Percentiles rank a stretch among this genome's conserved stretches.
These are phyloP conservation scores for Dasyprocta punctata DNA, from an alignment of 2,113 vertebrate genomes.

Conservation along the genomic window DNA sequence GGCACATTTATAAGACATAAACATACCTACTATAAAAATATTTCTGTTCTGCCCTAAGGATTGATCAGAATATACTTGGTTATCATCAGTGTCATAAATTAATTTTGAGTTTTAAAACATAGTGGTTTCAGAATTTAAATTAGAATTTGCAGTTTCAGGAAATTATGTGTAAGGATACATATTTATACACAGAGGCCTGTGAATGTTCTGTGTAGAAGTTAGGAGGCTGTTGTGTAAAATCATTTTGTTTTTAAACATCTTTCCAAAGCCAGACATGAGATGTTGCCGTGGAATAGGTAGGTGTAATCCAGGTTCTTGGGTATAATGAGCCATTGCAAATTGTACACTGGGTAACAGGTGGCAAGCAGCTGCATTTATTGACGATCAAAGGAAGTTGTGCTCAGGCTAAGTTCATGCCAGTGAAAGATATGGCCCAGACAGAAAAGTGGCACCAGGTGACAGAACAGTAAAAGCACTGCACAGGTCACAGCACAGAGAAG, in stretches of 20 bases:
- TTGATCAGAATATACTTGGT: neutral
- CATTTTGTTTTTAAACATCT: neutral
- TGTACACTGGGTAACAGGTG: neutral
- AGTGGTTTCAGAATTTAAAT: neutral
- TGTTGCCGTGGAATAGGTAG: neutral
- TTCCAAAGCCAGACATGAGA: neutral
- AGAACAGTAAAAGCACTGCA: neutral
- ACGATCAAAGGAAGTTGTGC: neutral
- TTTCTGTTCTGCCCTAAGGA: neutral
- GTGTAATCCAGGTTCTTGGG: neutral
- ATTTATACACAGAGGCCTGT: neutral
- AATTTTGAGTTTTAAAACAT: conserved; percentile 55
- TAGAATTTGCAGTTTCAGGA: conserved; percentile 52
- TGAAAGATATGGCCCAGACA: neutral
- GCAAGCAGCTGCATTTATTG: neutral
- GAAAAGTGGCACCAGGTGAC: neutral
- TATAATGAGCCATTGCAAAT: neutral
- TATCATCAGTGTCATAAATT: neutral
- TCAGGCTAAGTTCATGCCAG: neutral
- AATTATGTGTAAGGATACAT: neutral
- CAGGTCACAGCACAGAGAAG: neutral
- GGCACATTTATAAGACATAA: neutral
- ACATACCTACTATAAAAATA: neutral
- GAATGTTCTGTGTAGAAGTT: neutral
- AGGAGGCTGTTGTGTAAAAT: neutral